Base-by-base conservation (phyloP, 35 echinoderm and acorn worm species). In the Nesometra sesokonis region DNA sequence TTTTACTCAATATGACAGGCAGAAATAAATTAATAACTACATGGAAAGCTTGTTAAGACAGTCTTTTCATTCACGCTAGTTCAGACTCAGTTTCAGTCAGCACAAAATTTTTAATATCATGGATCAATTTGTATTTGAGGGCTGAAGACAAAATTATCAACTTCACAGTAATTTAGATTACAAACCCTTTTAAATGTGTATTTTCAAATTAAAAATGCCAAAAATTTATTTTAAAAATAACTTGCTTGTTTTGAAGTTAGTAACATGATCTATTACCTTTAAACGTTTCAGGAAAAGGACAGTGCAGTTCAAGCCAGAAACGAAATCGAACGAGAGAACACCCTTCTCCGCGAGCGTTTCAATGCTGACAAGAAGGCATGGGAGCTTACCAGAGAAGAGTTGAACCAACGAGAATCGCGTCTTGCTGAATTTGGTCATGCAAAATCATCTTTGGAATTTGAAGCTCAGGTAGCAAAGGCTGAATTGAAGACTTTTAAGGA, bases 401-500 rank as follows among this genome's bases (percentile, higher is more conserved):
- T 94, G 43, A 88, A 99, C 17, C 86, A 94, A 19, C 93, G 90
- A 32, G 82, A 92, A 38, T 85, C 77, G 27, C 84, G 77, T 23
- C 47, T 94, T 15, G 77, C 90, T n/a, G 87, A 43, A 17, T 77
- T 92, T 81, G 57, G 76, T 35, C 87, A 92, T 34, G 93, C 94
- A 27, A 67, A 85, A 43, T 94, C 92, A 88, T 89, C 78, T 23
- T 33, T 86, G 33, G 34, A 90, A 82, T 92, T 90, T 86, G 92
- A 99, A 11, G 80, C 93, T 4, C 87, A 94, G 38, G 90, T 99
- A 36, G 96, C 93, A 8, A 80, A 84, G 82, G 87, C 92, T 30
- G 92, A 91, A 32, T 77, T 99, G 29, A 99, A 90, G 57, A 57
- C 83, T 32, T 88, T 99, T 46, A 99, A 94, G 88, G 96, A 99